phyloP scores from a whole-genome alignment of 2,113 vertebrate species.

The Lepidothrix coronata region DNA sequence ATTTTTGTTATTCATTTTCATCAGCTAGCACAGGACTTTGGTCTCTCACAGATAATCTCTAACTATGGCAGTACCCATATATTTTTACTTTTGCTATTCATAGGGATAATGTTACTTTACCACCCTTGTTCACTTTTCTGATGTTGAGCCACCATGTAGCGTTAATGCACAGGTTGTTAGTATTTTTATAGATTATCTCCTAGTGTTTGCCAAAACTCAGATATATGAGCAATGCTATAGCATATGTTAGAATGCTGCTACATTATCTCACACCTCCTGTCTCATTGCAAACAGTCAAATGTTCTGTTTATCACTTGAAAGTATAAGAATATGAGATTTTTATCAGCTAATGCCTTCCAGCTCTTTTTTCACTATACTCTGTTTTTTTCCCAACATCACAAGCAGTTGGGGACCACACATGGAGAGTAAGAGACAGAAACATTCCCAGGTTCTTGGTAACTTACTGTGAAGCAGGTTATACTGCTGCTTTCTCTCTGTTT shows the following conservation, averaged over 20 bases:
- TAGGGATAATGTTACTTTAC: neutral
- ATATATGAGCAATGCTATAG: slow-evolving; percentile 44
- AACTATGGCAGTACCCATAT: rapidly evolving
- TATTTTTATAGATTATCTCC: slow-evolving; percentile 10
- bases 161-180: neutral
- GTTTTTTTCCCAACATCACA: neutral
- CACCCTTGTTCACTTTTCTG: neutral
- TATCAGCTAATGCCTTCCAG: slow-evolving; percentile 39
- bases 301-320: slow-evolving; percentile 39
- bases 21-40: neutral
- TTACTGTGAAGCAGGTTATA: neutral
- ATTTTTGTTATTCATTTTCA: neutral
- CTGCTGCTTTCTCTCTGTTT: neutral
- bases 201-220: slow-evolving; percentile 9
- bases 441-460: neutral
- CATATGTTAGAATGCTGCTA: slow-evolving; percentile 45
- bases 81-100: neutral
- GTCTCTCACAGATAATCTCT: neutral
- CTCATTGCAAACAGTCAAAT: slow-evolving; percentile 22
- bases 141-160: neutral
- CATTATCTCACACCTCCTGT: slow-evolving; percentile 46
- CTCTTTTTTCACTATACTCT: neutral
- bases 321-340: neutral
- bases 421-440: neutral
- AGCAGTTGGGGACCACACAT: slow-evolving; percentile 13